Evolutionary conservation across 2,888 invertebrate species (phyloP).

Genomic region (Rotaria magnacalcarata): DNA sequence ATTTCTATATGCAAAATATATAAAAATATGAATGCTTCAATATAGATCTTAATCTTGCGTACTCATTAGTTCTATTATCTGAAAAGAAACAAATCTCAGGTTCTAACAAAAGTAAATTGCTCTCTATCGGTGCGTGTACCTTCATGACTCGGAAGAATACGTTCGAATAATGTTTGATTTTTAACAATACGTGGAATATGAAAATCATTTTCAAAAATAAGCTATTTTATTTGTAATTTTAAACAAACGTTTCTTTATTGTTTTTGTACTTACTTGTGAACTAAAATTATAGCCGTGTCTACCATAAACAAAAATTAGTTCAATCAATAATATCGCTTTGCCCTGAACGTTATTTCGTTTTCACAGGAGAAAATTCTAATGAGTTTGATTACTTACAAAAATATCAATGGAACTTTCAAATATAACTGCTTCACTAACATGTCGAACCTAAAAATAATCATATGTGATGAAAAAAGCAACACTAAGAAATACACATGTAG

Average conservation of each 20-base stretch:
- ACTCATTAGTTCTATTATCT: background rate
- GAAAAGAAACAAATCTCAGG: too few relatives aligned
- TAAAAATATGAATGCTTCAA: background rate
- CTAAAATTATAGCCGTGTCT: constrained; percentile 28
- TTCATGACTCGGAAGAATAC: background rate
- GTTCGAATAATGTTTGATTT: constrained; percentile 24
- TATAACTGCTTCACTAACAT: background rate
- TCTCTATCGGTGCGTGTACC: background rate
- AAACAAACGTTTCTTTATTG: too few relatives aligned
- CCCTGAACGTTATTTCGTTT: background rate
- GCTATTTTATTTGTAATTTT: background rate
- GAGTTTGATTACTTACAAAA: background rate
- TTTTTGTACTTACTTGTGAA: background rate
- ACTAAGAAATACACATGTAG: too few relatives aligned
- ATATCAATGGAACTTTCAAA: constrained; percentile 29
- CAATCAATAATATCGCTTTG: background rate
- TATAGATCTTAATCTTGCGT: background rate
- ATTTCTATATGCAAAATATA: background rate
- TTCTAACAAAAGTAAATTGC: too few relatives aligned
- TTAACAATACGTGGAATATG: background rate
- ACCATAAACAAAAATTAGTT: background rate
- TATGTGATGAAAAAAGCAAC: background rate
- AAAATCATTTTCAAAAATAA: constrained; percentile 8
- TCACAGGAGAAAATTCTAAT: too few relatives aligned
- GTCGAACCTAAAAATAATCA: background rate